phyloP scores from a whole-genome alignment of 2,888 invertebrate genomes.

The Enchytraeus crypticus region DNA sequence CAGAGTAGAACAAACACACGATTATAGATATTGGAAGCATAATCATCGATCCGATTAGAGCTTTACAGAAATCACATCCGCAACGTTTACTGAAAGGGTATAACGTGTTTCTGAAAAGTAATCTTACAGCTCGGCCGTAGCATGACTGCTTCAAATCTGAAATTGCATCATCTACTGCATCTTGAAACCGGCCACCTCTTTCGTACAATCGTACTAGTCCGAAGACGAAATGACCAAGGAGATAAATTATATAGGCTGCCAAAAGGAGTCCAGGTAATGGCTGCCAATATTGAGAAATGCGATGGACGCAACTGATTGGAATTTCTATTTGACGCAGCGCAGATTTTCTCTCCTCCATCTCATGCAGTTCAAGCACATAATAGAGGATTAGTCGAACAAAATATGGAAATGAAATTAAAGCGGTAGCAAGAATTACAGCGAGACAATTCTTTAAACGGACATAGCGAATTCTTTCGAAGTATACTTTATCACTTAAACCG shows the following conservation, averaged over 20 bases:
- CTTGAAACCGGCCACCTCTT: conserved; percentile 30
- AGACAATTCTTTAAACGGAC: conserved; percentile 25
- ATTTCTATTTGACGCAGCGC: conserved; percentile 28
- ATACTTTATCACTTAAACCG: too few relatives aligned
- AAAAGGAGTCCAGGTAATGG: conserved; percentile 39
- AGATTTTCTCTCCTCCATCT: conserved; percentile 27
- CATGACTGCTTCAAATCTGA: conserved; percentile 37
- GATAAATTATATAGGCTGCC: conserved; percentile 35
- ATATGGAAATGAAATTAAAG: conserved; percentile 38
- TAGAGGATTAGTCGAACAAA: conserved; percentile 38
- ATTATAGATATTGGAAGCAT: conserved; percentile 33
- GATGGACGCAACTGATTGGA: conserved; percentile 19
- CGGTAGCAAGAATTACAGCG: conserved; percentile 31
- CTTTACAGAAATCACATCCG: conserved; percentile 32
- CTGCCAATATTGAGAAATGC: conserved; percentile 24
- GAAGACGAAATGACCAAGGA: too few relatives aligned
- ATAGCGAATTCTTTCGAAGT: conserved; percentile 26
- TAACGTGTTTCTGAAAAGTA: conserved; percentile 32
- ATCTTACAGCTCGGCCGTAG: conserved; percentile 34
- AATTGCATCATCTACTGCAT: conserved; percentile 35
- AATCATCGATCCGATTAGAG: conserved; percentile 33
- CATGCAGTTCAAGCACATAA: conserved; percentile 38
- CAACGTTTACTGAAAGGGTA: conserved; percentile 41
- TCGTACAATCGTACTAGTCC: too few relatives aligned
- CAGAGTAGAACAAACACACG: conserved; percentile 35